These are phyloP conservation scores for Heliconius charithonia DNA, from an alignment of 2,888 invertebrate species.

Conservation along the genomic window DNA sequence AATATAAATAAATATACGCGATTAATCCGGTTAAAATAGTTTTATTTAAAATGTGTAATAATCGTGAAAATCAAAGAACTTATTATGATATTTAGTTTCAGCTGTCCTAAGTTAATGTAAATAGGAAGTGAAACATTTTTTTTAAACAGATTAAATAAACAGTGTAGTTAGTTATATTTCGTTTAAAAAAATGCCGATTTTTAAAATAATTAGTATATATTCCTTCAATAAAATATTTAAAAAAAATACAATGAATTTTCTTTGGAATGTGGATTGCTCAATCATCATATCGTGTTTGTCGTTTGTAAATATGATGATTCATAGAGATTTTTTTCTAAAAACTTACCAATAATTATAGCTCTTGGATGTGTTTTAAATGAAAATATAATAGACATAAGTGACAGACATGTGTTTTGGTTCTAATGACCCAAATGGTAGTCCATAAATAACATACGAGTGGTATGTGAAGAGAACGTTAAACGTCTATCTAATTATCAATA, in stretches of 20 bases:
- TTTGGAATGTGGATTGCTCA: not conserved
- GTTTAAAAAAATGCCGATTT: not conserved
- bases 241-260: not conserved
- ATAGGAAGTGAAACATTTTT: not conserved
- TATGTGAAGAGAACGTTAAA: not conserved
- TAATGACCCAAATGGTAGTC: not conserved
- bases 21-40: no score
- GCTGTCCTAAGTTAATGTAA: not conserved
- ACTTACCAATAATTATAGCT: not conserved
- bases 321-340: not conserved
- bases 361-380: not conserved
- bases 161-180: not conserved
- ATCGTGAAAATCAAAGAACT: no score
- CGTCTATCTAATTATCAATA: not conserved
- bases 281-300: no score
- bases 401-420: not conserved
- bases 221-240: not conserved
- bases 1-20: no score
- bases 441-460: not conserved
- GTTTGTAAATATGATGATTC: not conserved
- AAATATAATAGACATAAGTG: not conserved
- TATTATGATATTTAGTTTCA: not conserved
- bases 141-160: no score
- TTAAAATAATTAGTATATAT: not conserved
- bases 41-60: no score